Base-by-base conservation (phyloP, 1,140 invertebrate species). In the Rhopalosiphum padi region DNA sequence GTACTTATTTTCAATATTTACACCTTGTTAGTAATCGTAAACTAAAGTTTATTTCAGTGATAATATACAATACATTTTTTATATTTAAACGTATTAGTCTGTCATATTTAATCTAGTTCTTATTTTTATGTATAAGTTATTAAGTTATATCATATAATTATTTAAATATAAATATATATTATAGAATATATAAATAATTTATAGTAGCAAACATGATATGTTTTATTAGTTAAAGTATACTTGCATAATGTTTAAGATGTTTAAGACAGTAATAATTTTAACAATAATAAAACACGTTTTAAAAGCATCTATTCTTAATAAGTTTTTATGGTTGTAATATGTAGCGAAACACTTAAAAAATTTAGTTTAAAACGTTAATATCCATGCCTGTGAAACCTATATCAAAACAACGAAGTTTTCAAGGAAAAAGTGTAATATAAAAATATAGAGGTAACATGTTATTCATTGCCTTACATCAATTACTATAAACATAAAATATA, bases 171-270 rank as follows among this genome's bases (percentile, higher is more conserved):
- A 91, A 91, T 48, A 48, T 41, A 41, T 41, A 41, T 41, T 41
- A 41, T 41, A 41, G 41, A 41, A 41, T 41, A 4, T 41, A 5
- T 48, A 48, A 91, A 91, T 48, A 48, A 35, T 91, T 91, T 48
- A 90, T 53, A 90, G 89, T 90, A 68, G 22, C 22, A 68, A 90
- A 82, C 60, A 91, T 43, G 30, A 48, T 35, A 43, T 22, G 60
- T 51, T 21, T 30, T 82, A 91, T 82, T 82, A 48, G 53, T 82
- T 68, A 48, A 46, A 77, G 43, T 18, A 91, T 46, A 82, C 15
- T 48, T 35, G 2, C 7, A 30, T 35, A n/a, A n/a, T 46, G 9
- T 48, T 91, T 25, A 60, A 22, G 23, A 41, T 90, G 23, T 43
- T 9, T 51, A 51, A 41, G 48, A 88, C 7, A n/a, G 30, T 48